Base-by-base conservation (phyloP, 1,140 invertebrate genomes). In the Drosophila neocordata region DNA sequence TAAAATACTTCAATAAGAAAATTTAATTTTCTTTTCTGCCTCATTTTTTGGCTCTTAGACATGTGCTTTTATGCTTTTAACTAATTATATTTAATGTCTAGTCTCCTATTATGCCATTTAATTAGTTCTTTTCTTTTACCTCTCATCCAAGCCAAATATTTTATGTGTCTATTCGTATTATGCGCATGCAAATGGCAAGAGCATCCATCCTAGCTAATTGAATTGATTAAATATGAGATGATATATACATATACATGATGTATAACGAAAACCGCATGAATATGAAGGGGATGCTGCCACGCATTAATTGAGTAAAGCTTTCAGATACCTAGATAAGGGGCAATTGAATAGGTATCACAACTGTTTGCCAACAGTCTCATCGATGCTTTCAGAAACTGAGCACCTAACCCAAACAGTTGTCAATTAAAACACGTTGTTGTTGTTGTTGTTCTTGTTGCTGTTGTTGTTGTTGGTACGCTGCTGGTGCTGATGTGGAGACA, bases 381-480 rank as follows among this genome's bases (percentile, higher is more conserved):
- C 34, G 55, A 24, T 53, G 59, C 27, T 37, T 24, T 22, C 9
- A 61, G 24, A 60, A 73, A 79, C 65, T 79, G 69, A 74, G 57
- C 57, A 48, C 41, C 41, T 48, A 37, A 65, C 27, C 76, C 51
- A 69, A 79, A 73, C 81, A 83, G 76, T 84, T 69, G 80, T 69
- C 80, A 83, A 84, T 83, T 83, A 84, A 85, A 73, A 69, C 65
- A 15, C 55, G 55, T 63, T 65, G 48, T 57, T 57, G 64, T 34
- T 56, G 11, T 38, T 58, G 34, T 63, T 65, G 48, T 57, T 57
- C 61, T 34, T 56, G 11, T 38, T 58, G 34, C n/a, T n/a, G 55
- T 63, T 65, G 48, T 57, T 57, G 64, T 34, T 56, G 11, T 38
- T 58, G 34, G n/a, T n/a, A n/a, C n/a, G n/a, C n/a, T 1, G 13